phyloP scores from a whole-genome alignment of 2,113 vertebrate genomes.

The Tyto alba region DNA sequence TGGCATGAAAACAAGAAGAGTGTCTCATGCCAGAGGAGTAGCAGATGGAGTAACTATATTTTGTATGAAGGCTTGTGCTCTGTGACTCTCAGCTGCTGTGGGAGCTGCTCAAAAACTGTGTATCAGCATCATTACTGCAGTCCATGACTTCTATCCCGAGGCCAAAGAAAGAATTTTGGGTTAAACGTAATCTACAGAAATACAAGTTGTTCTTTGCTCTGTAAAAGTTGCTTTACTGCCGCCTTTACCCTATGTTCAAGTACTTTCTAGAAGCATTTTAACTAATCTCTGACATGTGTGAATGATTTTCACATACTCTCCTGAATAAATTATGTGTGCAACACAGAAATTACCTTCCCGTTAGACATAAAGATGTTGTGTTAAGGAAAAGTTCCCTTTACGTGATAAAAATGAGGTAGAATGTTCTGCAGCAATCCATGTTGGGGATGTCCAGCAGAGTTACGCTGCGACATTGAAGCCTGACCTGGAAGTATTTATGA shows the following conservation, averaged over 20 bases:
- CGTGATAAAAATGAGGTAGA: neutral
- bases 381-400: neutral
- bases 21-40: neutral
- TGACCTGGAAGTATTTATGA: neutral
- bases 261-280: neutral
- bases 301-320: neutral
- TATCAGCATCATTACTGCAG: neutral
- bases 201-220: neutral
- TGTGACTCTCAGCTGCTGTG: neutral
- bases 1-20: neutral
- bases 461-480: neutral
- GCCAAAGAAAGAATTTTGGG: neutral
- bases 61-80: neutral
- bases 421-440: neutral
- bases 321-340: neutral
- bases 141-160: neutral
- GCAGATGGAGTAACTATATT: conserved; percentile 4
- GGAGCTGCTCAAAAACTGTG: neutral
- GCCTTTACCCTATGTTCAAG: neutral
- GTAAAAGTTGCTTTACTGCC: neutral
- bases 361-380: neutral
- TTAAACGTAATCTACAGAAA: neutral
- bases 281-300: neutral
- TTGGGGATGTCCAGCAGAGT: neutral
- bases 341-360: neutral